These are phyloP conservation scores for Mystacornis crossleyi DNA, from an alignment of 2,113 vertebrate species.

Conservation along the genomic window DNA sequence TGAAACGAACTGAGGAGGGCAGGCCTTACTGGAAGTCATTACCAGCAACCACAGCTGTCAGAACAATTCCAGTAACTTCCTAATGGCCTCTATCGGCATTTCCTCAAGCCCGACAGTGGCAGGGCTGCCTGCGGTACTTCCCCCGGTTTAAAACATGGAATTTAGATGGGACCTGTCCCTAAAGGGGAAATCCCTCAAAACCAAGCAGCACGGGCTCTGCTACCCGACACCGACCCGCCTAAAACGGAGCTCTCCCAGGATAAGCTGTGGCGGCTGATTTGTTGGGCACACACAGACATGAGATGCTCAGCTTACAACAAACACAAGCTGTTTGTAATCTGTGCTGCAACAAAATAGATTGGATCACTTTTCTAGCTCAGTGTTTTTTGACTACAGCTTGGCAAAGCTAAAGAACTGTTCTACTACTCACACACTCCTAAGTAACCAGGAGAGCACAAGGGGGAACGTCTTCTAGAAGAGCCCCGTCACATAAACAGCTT, in stretches of 20 bases:
- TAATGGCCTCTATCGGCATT: conserved; percentile 70
- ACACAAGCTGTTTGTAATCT: not conserved
- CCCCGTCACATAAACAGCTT: not conserved
- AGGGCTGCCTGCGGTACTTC: not conserved
- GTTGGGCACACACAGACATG: not conserved
- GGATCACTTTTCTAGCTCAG: not conserved
- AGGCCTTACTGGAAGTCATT: conserved; percentile 73
- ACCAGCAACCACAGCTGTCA: conserved; percentile 71
- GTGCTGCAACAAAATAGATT: not conserved
- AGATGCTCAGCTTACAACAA: not conserved
- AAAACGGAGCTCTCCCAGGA: not conserved
- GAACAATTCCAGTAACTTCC: conserved; percentile 73
- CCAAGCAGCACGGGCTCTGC: not conserved
- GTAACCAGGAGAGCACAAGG: not conserved
- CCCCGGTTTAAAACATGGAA: not conserved
- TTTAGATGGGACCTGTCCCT: not conserved
- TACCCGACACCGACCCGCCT: not conserved
- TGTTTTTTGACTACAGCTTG: not conserved
- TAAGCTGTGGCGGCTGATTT: not conserved
- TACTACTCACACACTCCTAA: not conserved
- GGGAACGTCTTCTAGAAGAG: not conserved
- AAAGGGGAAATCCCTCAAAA: not conserved
- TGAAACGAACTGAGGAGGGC: conserved; percentile 5
- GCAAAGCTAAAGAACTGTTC: not conserved
- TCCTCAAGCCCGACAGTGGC: not conserved